Percentiles rank a stretch among this genome's conserved stretches.
Evolutionary conservation across 2,888 invertebrate genomes (phyloP).

Genomic region (Rotaria macrura): DNA sequence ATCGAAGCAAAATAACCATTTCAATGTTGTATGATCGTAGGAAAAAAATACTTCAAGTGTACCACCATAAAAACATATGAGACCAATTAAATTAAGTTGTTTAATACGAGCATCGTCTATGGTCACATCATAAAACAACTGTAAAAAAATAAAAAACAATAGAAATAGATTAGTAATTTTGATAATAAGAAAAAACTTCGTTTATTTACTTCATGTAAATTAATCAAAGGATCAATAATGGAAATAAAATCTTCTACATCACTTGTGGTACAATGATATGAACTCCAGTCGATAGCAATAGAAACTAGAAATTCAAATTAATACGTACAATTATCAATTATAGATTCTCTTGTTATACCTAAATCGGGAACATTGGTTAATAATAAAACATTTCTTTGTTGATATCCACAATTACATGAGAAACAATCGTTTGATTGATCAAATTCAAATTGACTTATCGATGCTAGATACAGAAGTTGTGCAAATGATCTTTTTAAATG

Average conservation of each 20-base stretch:
- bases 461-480: background rate
- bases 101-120: constrained; percentile 2
- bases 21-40: background rate
- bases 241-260: background rate
- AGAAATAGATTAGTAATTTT: background rate
- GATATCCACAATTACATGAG: background rate
- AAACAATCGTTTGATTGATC: background rate
- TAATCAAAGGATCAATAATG: background rate
- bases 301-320: background rate
- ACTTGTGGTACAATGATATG: background rate
- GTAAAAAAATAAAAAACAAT: background rate
- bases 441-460: background rate
- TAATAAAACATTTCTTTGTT: background rate
- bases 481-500: background rate
- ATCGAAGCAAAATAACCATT: background rate
- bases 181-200: background rate
- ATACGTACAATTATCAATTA: background rate
- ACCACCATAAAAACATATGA: constrained; percentile 2
- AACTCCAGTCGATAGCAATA: background rate
- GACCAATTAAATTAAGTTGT: constrained; percentile 7
- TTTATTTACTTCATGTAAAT: background rate
- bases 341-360: background rate
- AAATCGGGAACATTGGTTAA: background rate
- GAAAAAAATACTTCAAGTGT: background rate
- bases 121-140: constrained; percentile 11